Base-by-base conservation (phyloP, 2,797 vertebrate genomes). In the Lophius americanus region DNA sequence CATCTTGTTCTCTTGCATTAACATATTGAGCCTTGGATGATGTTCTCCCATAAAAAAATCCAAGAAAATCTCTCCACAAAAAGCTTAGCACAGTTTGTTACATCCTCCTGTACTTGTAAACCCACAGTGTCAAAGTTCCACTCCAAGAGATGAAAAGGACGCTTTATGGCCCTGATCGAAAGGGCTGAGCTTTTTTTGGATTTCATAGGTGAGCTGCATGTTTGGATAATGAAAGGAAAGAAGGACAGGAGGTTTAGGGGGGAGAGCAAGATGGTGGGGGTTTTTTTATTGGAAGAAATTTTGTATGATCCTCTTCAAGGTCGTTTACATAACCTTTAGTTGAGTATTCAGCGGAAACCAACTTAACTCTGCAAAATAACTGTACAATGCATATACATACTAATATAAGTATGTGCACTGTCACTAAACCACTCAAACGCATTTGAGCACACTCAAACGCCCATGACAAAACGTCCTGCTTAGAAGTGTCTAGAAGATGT, bases 291-390 rank as follows among this genome's bases (percentile, higher is more conserved):
- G 55, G 54, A 70, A 59, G 13, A 7, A 61, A 36, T 68, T 74
- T 79, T 78, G 63, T 54, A 59, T 73, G 67, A 14, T 55, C 42
- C 13, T 46, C 53, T 51, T 9, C 2, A 75, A 85, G 78, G 83
- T 74, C 85, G 43, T 81, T 81, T 46, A 51, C 42, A 13, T 85
- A 85, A 89, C 86, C 86, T 89, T 88, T 67, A 68, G 48, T 59
- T 64, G 38, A 69, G 55, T 68, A 63, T 51, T 51, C 73, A 68
- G 61, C 55, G 71, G 47, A 3, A 6, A 0, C 36, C 7, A 6
- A 54, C n/a, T 55, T 39, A 37, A 35, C 11, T 35, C 54, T 41
- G 53, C 62, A 68, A 13, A 63, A 4, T 60, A 46, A 8, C 48
- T 56, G 43, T 13, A 38, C 61, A 56, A 9, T 33, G 33, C 9